phyloP scores from a whole-genome alignment of 2,888 invertebrate genomes.

The Leucophenga maculata region DNA sequence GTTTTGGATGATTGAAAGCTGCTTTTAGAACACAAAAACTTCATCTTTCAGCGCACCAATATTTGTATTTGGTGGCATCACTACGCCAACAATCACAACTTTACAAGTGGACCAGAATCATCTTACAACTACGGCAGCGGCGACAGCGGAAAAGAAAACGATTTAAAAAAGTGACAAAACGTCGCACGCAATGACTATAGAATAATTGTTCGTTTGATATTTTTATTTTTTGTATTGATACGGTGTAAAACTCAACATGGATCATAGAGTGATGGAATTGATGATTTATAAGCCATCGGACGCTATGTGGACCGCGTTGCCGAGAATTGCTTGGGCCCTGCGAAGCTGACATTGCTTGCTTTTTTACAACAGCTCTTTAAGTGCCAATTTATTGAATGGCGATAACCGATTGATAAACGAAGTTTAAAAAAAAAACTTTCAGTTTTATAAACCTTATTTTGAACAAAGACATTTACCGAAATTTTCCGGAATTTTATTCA shows the following conservation, averaged over 20 bases:
- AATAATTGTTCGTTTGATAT: constrained; percentile 42
- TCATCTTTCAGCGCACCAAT: not conserved
- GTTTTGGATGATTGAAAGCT: constrained; percentile 59
- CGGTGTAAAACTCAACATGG: not conserved
- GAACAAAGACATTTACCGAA: too few species aligned
- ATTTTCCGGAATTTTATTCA: too few species aligned
- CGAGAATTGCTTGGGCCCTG: constrained; percentile 40
- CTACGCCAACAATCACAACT: too few species aligned
- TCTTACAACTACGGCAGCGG: not conserved
- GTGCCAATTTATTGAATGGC: not conserved
- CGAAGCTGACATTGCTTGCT: constrained; percentile 51
- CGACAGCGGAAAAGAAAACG: constrained; percentile 47
- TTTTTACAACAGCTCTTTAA: constrained; percentile 32
- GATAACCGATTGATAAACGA: not conserved
- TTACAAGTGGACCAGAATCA: not conserved
- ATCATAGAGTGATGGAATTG: not conserved
- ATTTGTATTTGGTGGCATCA: not conserved
- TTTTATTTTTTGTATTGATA: not conserved
- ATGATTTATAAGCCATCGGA: too few species aligned
- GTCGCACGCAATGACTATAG: constrained; percentile 31
- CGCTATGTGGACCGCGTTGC: not conserved
- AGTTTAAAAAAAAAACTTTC: not conserved
- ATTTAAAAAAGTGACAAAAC: constrained; percentile 40
- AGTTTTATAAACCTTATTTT: not conserved
- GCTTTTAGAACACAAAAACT: constrained; percentile 28